Conservation (phyloP, 2,888 invertebrate species). For the Eulithis prunata region DNA sequence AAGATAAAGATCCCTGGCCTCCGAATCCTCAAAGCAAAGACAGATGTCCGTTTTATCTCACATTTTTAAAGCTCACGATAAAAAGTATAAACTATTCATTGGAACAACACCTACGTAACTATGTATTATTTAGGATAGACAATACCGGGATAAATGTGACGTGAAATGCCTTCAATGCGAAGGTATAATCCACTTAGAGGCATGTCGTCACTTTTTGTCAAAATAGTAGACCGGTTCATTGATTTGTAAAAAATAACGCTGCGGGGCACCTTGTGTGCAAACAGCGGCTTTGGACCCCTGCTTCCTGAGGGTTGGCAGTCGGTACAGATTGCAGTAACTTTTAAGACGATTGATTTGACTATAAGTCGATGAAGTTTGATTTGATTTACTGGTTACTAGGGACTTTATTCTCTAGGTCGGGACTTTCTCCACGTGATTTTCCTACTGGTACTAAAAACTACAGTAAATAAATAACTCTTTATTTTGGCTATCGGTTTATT, state of each 20-base stretch:
- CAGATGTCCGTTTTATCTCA: slow-evolving; percentile 72
- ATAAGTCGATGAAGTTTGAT: slow-evolving; percentile 19
- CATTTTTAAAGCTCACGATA: slow-evolving; percentile 64
- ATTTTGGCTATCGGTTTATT: too few species aligned
- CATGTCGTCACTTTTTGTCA: slow-evolving; percentile 77
- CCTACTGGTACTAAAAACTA: too few species aligned
- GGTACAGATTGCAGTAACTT: slow-evolving; percentile 60
- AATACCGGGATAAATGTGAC: slow-evolving; percentile 75
- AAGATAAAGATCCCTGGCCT: slow-evolving; percentile 57
- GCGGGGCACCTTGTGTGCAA: slow-evolving; percentile 78
- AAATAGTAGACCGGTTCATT: slow-evolving; percentile 73
- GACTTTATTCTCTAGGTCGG: too few species aligned
- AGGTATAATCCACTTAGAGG: slow-evolving; percentile 82
- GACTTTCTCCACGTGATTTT: too few species aligned
- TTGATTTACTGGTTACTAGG: neutral
- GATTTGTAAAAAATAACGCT: slow-evolving; percentile 76
- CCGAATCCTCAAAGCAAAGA: slow-evolving; percentile 65
- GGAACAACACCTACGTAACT: slow-evolving; percentile 79
- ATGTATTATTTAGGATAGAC: slow-evolving; percentile 60
- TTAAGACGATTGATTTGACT: slow-evolving; percentile 21
- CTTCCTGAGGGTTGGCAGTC: slow-evolving; percentile 39
- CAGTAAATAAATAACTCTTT: too few species aligned
- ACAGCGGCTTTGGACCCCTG: slow-evolving; percentile 55
- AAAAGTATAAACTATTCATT: slow-evolving; percentile 73
- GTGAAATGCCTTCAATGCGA: slow-evolving; percentile 74